Conservation (phyloP, 2,113 vertebrate genomes). For the Capreolus pygargus region DNA sequence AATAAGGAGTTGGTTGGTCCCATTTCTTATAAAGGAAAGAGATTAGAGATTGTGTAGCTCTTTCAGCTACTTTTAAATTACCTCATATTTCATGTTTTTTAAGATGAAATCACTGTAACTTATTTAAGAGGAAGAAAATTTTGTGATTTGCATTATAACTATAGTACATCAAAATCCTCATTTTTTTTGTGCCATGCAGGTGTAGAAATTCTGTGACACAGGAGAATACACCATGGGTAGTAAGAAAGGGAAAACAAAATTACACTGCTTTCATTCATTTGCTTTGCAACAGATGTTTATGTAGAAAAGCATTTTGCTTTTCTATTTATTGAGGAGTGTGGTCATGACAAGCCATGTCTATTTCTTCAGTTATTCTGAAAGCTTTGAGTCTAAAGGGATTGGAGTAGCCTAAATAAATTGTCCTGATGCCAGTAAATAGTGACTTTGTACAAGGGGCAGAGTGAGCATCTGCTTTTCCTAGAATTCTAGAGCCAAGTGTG, state of each 20-base stretch:
- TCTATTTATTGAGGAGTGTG: slow-evolving; percentile 47
- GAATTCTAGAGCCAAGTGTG: slow-evolving; percentile 54
- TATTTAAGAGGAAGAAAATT: slow-evolving; percentile 41
- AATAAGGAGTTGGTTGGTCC: not conserved
- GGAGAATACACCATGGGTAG: not conserved
- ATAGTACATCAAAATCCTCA: not conserved
- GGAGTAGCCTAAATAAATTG: slow-evolving; percentile 60
- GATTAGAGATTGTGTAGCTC: not conserved
- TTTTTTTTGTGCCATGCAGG: not conserved
- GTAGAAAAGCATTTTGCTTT: slow-evolving; percentile 42
- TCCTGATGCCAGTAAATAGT: slow-evolving; percentile 57
- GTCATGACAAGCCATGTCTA: slow-evolving; percentile 61
- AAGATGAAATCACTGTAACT: not conserved
- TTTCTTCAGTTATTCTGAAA: slow-evolving; percentile 58
- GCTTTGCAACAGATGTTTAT: slow-evolving; percentile 61
- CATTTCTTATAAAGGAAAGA: slow-evolving; percentile 12
- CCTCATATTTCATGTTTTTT: slow-evolving; percentile 20
- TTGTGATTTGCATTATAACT: not conserved
- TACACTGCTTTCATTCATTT: slow-evolving; percentile 41
- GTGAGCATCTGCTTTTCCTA: slow-evolving; percentile 66
- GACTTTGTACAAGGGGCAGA: slow-evolving; percentile 53
- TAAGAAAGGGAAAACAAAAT: slow-evolving; percentile 36
- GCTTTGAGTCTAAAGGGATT: slow-evolving; percentile 49
- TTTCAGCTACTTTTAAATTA: slow-evolving; percentile 39
- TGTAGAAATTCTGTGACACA: slow-evolving; percentile 17